Percentiles rank a stretch among this genome's conserved stretches.
phyloP scores from a whole-genome alignment of 2,888 invertebrate genomes.

The Noctua fimbriata region DNA sequence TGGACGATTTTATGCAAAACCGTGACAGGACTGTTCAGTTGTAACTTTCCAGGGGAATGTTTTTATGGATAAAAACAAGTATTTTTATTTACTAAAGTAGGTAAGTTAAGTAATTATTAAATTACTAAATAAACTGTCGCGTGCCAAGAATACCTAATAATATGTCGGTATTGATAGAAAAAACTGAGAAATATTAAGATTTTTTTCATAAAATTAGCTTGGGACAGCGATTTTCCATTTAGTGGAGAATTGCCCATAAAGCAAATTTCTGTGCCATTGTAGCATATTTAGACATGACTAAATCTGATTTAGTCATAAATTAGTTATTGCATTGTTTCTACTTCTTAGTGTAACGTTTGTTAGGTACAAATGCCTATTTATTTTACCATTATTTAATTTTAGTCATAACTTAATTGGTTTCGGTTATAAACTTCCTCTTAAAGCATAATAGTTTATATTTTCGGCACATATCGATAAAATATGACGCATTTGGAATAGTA shows the following conservation, averaged over 20 bases:
- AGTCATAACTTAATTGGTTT: constrained; percentile 37
- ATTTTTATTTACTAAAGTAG: no score
- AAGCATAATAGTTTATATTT: constrained; percentile 24
- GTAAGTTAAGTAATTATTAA: no score
- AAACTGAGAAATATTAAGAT: no score
- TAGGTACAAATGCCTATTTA: background rate
- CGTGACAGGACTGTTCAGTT: no score
- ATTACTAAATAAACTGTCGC: no score
- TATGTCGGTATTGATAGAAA: no score
- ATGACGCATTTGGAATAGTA: background rate
- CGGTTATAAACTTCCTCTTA: constrained; percentile 25
- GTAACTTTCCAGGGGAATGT: no score
- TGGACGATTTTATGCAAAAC: no score
- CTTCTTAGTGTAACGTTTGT: background rate
- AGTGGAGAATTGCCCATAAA: background rate
- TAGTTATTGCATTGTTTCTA: constrained; percentile 26
- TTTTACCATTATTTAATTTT: background rate
- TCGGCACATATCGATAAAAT: constrained; percentile 14
- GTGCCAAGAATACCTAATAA: no score
- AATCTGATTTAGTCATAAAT: constrained; percentile 31
- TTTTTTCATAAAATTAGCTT: no score
- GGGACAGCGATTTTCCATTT: no score
- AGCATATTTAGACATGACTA: constrained; percentile 16
- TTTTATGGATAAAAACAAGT: no score
- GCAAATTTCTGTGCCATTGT: constrained; percentile 35